Evolutionary conservation across 2,888 invertebrate genomes (phyloP).

Genomic region (Adineta ricciae): DNA sequence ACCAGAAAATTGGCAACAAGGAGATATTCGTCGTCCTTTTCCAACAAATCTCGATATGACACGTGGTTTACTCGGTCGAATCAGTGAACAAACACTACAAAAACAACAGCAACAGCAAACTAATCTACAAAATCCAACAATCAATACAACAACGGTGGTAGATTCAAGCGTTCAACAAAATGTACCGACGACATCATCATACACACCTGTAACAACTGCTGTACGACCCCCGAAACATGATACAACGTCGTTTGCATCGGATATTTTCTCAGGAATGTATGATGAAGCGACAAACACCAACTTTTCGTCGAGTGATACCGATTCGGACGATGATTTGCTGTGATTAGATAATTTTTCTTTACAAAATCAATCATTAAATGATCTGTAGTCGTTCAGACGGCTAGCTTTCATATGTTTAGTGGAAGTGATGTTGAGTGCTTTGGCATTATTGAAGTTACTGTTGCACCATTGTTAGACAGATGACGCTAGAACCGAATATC

Average conservation of each 20-base stretch:
- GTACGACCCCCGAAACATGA: neutral
- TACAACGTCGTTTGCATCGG: neutral
- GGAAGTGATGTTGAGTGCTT: too few relatives aligned
- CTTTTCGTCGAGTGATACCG: neutral
- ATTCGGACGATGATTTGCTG: neutral
- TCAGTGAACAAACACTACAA: constrained; percentile 25
- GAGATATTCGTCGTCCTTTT: constrained; percentile 35
- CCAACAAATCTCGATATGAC: constrained; percentile 36
- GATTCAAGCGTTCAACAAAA: neutral
- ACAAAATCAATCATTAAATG: too few relatives aligned
- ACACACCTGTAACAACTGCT: neutral
- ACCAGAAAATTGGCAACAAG: constrained; percentile 35
- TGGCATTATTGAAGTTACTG: too few relatives aligned
- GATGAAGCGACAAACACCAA: neutral
- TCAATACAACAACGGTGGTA: neutral
- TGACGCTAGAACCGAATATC: too few relatives aligned
- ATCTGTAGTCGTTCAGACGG: too few relatives aligned
- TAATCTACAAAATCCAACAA: neutral
- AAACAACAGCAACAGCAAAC: neutral
- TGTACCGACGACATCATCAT: neutral
- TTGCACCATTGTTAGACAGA: too few relatives aligned
- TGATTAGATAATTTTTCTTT: too few relatives aligned
- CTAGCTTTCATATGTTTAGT: too few relatives aligned
- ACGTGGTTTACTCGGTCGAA: constrained; percentile 31
- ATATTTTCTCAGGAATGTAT: neutral